phyloP scores from a whole-genome alignment of 2,113 vertebrate genomes.

The Phoenicopterus ruber region DNA sequence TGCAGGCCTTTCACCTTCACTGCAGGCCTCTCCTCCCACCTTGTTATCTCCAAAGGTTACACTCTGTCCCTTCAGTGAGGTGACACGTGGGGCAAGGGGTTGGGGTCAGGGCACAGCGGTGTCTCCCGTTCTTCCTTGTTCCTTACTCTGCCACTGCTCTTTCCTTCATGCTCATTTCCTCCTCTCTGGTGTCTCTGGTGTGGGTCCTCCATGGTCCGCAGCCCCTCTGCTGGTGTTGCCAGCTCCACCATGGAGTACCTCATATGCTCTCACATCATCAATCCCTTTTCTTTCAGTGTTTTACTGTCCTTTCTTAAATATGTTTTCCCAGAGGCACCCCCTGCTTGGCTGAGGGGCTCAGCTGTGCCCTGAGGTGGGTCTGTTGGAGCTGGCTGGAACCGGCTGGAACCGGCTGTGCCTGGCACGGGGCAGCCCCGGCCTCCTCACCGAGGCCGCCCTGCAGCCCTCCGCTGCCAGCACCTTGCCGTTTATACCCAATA shows the following conservation, averaged over 20 bases:
- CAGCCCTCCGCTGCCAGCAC: fast-evolving
- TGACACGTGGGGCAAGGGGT: fast-evolving
- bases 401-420: fast-evolving
- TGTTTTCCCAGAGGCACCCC: background rate
- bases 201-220: background rate
- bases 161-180: background rate
- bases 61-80: background rate
- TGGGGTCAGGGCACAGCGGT: fast-evolving
- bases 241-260: background rate
- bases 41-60: fast-evolving
- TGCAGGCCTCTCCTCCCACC: background rate
- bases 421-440: fast-evolving
- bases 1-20: too few relatives aligned
- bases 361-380: background rate
- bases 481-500: fast-evolving
- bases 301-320: background rate
- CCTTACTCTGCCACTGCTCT: background rate
- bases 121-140: background rate
- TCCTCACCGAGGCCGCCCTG: background rate
- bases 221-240: fast-evolving
- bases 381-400: fast-evolving
- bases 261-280: fast-evolving
- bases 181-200: background rate
- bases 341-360: fast-evolving
- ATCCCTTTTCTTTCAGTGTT: background rate